phyloP scores from a whole-genome alignment of 1,140 invertebrate species.

The Oryctes rhinoceros region DNA sequence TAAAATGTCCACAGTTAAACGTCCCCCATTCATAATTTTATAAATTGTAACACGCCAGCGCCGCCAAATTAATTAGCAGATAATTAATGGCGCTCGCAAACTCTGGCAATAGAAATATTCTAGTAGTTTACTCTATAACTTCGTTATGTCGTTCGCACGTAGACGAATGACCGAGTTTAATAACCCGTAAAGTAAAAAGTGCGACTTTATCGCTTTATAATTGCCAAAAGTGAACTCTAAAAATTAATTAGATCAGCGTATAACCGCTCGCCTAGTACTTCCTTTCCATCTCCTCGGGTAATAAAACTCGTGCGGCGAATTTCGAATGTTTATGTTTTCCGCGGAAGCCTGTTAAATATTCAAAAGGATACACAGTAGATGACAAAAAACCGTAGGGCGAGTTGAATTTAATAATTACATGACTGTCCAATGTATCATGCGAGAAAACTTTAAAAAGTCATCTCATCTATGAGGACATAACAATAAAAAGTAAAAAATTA shows the following conservation, averaged over 20 bases:
- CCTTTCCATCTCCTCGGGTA: constrained; percentile 8
- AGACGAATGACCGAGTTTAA: not conserved
- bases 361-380: not conserved
- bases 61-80: not conserved
- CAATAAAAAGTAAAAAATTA: no score
- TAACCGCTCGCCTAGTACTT: constrained; percentile 2
- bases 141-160: not conserved
- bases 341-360: not conserved
- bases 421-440: not conserved
- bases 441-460: no score
- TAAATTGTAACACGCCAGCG: no score
- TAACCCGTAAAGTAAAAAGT: not conserved
- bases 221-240: not conserved
- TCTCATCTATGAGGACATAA: no score
- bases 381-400: not conserved
- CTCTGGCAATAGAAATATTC: not conserved
- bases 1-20: no score
- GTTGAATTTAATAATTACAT: not conserved
- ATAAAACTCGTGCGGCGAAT: not conserved
- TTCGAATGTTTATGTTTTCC: constrained; percentile 6
- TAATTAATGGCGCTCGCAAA: not conserved
- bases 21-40: no score
- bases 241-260: constrained; percentile 7
- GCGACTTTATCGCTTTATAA: constrained; percentile 2
- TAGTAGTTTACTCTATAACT: not conserved